Conservation (phyloP, 2,113 vertebrate genomes). For the Cebidichthys violaceus region DNA sequence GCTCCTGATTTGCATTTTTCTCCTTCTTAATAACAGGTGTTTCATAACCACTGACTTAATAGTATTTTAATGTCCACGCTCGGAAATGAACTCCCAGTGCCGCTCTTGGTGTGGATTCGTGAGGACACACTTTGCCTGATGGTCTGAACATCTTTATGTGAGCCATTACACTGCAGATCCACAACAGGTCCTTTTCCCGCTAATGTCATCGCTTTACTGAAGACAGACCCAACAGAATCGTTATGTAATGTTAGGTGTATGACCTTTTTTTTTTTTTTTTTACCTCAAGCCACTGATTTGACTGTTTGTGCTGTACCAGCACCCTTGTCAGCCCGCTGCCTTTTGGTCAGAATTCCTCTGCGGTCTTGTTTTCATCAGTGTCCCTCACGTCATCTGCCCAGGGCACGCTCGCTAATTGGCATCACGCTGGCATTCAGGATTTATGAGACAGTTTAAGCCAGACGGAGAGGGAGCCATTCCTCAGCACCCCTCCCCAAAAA, state of each 20-base stretch:
- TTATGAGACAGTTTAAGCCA: conserved; percentile 64
- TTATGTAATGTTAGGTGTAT: conserved; percentile 14
- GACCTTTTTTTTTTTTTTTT: neutral
- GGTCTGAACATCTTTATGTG: neutral
- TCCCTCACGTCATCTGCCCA: conserved; percentile 49
- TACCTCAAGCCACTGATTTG: conserved; percentile 4
- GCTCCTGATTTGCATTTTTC: conserved; percentile 38
- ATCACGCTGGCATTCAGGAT: conserved; percentile 63
- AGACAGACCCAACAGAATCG: neutral
- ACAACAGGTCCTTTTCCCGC: neutral
- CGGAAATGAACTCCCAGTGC: conserved; percentile 26
- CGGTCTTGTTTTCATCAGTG: conserved; percentile 59
- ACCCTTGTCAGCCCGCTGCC: conserved; percentile 48
- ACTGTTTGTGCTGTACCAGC: conserved; percentile 32
- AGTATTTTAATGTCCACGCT: conserved; percentile 53
- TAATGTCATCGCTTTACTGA: neutral
- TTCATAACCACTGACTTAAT: conserved; percentile 50
- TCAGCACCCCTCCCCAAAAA: conserved; percentile 33
- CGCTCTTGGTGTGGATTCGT: conserved; percentile 7
- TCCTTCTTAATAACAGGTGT: conserved; percentile 39
- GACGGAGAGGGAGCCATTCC: conserved; percentile 39
- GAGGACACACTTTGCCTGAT: neutral
- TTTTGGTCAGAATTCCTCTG: conserved; percentile 45
- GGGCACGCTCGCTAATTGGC: conserved; percentile 71
- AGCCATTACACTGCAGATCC: conserved; percentile 11